Base-by-base conservation (phyloP, 1,140 invertebrate genomes). In the Drosophila bipectinata region DNA sequence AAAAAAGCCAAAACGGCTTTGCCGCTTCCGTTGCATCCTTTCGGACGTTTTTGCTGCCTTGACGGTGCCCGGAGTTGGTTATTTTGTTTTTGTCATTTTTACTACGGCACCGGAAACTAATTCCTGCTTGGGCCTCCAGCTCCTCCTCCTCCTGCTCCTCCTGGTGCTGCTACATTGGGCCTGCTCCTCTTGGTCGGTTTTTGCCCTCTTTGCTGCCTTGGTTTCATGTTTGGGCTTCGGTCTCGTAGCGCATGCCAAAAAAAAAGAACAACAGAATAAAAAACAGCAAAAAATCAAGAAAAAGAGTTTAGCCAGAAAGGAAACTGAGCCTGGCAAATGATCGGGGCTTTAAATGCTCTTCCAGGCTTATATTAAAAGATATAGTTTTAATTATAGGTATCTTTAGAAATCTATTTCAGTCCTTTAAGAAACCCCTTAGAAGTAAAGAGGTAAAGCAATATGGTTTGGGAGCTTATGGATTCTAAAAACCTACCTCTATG, bases 61-160 rank as follows among this genome's bases (percentile, higher is more conserved):
- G 14, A 10, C 34, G 47, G 53, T 61, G 45, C 5, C 26, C 56
- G 72, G 48, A 56, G 72, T 49, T 63, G 8, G 12, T 63, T 39
- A 37, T 66, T 51, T 63, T 64, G 81, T 82, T 90, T 78, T 88
- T 90, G 88, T 88, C 83, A 90, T 87, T 82, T 90, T 87, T 90
- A 87, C 82, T 90, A 90, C 77, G 83, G 72, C 67, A 90, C 88
- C 88, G 88, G 88, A 90, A 90, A 90, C 88, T 90, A 88, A 90
- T 90, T 83, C 88, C 79, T 78, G 82, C 80, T 54, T 52, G 51
- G 52, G 73, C 48, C 58, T 68, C 56, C 52, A 26, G 32, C 32
- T 34, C 10, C 34, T 4, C 10, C 34, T 4, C 10, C 34, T 37
- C 54, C 59, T 28, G 4, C 57, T 73, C 32, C 63, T 45, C 28